Base-by-base conservation (phyloP, 2,113 vertebrate genomes). In the Thryonomys swinderianus region DNA sequence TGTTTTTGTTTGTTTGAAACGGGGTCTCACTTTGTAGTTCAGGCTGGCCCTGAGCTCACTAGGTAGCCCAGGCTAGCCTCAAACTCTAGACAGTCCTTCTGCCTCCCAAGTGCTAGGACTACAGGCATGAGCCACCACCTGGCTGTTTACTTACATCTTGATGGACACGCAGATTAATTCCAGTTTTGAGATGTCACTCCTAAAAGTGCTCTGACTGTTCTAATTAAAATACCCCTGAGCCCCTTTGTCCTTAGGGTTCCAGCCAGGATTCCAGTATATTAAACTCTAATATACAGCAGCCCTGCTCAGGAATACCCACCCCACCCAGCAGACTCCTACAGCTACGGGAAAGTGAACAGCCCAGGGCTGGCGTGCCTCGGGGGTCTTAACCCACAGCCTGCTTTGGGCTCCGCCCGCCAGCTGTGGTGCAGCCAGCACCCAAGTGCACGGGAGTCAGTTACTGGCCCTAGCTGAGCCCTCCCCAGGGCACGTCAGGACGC, bases 401-500 rank as follows among this genome's bases (percentile, higher is more conserved):
- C 20, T 74, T 90, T 79, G 83, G 73, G 45, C 73, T 76, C 67
- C 90, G 62, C 66, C 23, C 67, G 42, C 59, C 48, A 37, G 76
- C 76, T 96, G 37, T 83, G 51, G 42, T 86, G 45, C 42, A 61
- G 6, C 20, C 82, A 62, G 12, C 25, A 57, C 17, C 18, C 61
- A 59, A 23, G 62, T 83, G 82, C 27, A 48, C 30, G 82, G 37
- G 40, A 37, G 83, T n/a, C n/a, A 74, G 59, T 87, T 25, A 48
- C 37, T 64, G 53, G 67, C 90, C 85, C 91, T 85, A 88, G 18
- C 23, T 79, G 95, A 83, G 61, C 51, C 94, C 90, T 88, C 59
- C 85, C 40, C 51, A 88, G 55, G 74, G 57, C 81, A 42, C 51
- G 93, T 76, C 87, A 91, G 83, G 96, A 95, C 84, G 32, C 18